These are phyloP conservation scores for Macquaria australasica DNA, from an alignment of 2,113 vertebrate species.

Conservation along the genomic window DNA sequence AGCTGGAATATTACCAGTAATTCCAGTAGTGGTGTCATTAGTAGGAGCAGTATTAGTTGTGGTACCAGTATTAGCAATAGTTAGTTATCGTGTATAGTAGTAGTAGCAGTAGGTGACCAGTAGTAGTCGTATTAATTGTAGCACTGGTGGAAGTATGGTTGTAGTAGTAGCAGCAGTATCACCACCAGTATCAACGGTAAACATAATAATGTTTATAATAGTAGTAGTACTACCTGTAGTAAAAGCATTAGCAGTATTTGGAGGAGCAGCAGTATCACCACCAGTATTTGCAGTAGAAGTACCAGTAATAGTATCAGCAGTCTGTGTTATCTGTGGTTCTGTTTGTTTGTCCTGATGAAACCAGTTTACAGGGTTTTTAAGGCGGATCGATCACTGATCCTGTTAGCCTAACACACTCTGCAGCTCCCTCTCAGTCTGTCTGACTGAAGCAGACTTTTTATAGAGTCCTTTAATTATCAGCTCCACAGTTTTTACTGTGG, in stretches of 20 bases:
- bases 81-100: neutral
- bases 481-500: conserved; percentile 43
- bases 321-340: neutral
- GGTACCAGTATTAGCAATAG: neutral
- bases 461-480: conserved; percentile 68
- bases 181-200: neutral
- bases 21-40: neutral
- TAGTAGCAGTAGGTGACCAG: no score
- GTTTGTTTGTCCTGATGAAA: neutral
- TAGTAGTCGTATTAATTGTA: neutral
- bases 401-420: conserved; percentile 16
- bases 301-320: neutral
- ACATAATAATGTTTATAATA: no score
- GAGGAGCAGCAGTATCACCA: neutral
- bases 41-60: neutral
- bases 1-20: neutral
- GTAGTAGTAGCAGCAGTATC: no score
- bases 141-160: neutral
- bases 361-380: conserved; percentile 14
- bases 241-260: neutral
- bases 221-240: neutral
- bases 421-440: neutral
- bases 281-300: neutral
- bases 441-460: conserved; percentile 40
- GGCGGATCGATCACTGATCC: conserved; percentile 29